Evolutionary conservation across 2,888 invertebrate genomes (phyloP), one percentile per base, ranked within the genome.

Genomic region (Synanthedon andrenaeformis): DNA sequence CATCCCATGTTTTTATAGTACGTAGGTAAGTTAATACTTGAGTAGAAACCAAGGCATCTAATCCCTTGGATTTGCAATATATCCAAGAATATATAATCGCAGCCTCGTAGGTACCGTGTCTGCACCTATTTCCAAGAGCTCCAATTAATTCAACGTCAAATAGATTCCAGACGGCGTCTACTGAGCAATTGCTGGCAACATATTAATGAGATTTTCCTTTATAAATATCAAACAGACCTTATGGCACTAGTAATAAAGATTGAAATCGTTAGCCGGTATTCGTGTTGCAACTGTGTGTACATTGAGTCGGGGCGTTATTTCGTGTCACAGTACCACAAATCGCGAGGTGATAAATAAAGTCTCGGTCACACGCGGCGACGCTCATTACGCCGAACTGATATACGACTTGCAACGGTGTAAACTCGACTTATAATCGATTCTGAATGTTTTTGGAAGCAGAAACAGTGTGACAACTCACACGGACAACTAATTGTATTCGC

Each of bases 301-400:
- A 35, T 10, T 35, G 8, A 19, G 17, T 49, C 17, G 3, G 17
- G 23, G 51, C 52, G 55, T 51, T 66, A 63, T 74, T 62, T 69
- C 84, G 80, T 84, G 85, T 69, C 72, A 63, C 64, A 64, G 56
- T 63, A 65, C 73, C 71, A 84, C 83, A 84, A 84, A 83, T 84
- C 81, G 74, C 67, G 63, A 56, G 63, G 58, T 67, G 64, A 73
- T 74, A 74, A 79, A 81, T 79, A 79, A 78, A 72, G 72, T 67
- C 65, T 67, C 70, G 76, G 69, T 69, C 82, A 73, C 84, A 84
- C 76, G 83, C 82, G 72, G 83, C 76, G 82, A 67, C 65, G 65
- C 70, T 81, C 79, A 79, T 85, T 85, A 79, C 74, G 58, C 55
- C 53, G 57, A 60, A 82, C 84, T 82, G 77, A 70, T 72, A 84